Evolutionary conservation across 1,140 invertebrate genomes (phyloP).

Genomic region (Listronotus bonariensis): DNA sequence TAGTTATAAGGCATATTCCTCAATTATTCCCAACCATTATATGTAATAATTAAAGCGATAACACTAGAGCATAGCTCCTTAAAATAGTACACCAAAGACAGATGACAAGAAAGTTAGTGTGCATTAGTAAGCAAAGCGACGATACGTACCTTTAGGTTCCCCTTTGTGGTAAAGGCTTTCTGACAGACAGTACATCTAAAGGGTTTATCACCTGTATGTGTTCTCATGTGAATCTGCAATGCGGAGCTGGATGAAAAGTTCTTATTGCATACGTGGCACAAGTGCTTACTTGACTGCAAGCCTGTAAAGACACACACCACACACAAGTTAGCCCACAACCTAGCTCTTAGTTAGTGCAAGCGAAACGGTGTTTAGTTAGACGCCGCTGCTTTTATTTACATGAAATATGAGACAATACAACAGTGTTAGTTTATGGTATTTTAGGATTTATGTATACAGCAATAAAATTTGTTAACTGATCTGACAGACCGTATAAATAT

Average conservation of each 20-base stretch:
- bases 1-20: too few species aligned
- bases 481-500: too few species aligned
- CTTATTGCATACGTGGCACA: slow-evolving; percentile 96
- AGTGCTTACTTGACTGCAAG: slow-evolving; percentile 76
- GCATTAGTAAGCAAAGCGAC: slow-evolving; percentile 47
- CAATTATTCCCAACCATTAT: too few species aligned
- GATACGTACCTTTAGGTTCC: slow-evolving; percentile 90
- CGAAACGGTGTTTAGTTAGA: slow-evolving; percentile 44
- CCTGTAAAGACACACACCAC: slow-evolving; percentile 56
- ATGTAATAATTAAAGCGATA: too few species aligned
- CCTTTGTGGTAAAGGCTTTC: slow-evolving; percentile 97
- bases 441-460: too few species aligned
- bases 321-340: slow-evolving; percentile 56
- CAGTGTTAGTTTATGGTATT: too few species aligned
- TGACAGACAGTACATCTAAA: slow-evolving; percentile 94
- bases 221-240: slow-evolving; percentile 97
- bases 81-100: neutral
- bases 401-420: slow-evolving; percentile 2
- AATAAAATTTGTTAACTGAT: too few species aligned
- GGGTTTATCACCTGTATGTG: slow-evolving; percentile 97
- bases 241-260: slow-evolving; percentile 96
- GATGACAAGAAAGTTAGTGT: slow-evolving; percentile 9
- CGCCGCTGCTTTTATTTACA: slow-evolving; percentile 30
- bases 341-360: slow-evolving; percentile 53
- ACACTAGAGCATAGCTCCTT: too few species aligned